These are phyloP conservation scores for Scaeva pyrastri DNA, from an alignment of 2,888 invertebrate genomes.

Conservation along the genomic window DNA sequence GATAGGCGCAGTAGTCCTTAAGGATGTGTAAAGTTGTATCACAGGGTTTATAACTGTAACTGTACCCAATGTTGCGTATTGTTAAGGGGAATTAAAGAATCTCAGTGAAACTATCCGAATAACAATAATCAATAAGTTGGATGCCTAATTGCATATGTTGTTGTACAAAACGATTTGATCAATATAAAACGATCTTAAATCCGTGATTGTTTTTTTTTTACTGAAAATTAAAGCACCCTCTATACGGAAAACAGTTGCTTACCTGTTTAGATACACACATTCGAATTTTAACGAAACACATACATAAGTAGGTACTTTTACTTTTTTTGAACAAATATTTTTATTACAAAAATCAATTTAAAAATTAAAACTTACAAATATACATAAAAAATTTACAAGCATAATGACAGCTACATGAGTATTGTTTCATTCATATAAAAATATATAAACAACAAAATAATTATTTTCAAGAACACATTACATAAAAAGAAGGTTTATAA, in stretches of 20 bases:
- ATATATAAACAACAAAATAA: constrained; percentile 47
- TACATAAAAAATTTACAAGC: constrained; percentile 69
- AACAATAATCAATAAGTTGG: too few relatives aligned
- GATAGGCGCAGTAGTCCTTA: too few relatives aligned
- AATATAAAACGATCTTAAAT: too few relatives aligned
- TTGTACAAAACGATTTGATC: too few relatives aligned
- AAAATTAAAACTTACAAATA: constrained; percentile 68
- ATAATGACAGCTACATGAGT: constrained; percentile 73
- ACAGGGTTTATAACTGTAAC: too few relatives aligned
- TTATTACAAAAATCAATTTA: constrained; percentile 63
- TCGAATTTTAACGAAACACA: background rate
- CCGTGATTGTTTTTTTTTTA: too few relatives aligned
- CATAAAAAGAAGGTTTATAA: constrained; percentile 19
- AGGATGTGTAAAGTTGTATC: too few relatives aligned
- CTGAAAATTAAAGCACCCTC: too few relatives aligned
- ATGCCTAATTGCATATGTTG: too few relatives aligned
- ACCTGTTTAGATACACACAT: background rate
- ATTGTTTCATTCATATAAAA: constrained; percentile 37
- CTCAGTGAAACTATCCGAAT: too few relatives aligned
- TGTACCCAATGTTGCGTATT: too few relatives aligned
- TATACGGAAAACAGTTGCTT: background rate
- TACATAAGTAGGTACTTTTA: background rate
- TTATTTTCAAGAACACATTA: constrained; percentile 46
- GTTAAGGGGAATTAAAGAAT: too few relatives aligned
- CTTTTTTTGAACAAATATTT: constrained; percentile 52